phyloP scores from a whole-genome alignment of 2,113 vertebrate genomes.

The Bujurquina vittata region DNA sequence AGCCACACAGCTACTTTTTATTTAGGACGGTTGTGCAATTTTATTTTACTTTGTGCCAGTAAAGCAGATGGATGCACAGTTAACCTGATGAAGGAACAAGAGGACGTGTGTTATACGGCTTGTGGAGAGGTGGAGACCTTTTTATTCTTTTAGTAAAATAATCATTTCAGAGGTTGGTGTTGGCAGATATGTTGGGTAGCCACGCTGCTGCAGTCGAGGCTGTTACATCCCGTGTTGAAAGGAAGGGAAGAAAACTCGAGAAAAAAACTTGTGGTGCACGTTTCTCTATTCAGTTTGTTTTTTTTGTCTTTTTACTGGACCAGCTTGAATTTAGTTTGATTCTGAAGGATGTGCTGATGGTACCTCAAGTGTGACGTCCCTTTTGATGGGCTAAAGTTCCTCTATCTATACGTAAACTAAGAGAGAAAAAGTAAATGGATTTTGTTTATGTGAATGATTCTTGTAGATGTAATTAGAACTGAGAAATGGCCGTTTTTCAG shows the following conservation, averaged over 20 bases:
- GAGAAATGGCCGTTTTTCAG: background rate
- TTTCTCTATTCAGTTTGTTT: background rate
- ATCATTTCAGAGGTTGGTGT: background rate
- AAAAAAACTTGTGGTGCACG: background rate
- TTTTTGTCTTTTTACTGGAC: constrained; percentile 2
- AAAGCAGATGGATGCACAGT: background rate
- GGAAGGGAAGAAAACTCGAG: background rate
- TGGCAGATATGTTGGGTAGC: constrained; percentile 25
- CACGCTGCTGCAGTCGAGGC: background rate
- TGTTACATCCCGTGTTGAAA: background rate
- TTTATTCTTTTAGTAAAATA: background rate
- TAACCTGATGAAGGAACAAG: background rate
- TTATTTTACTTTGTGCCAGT: background rate
- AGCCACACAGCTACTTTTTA: background rate
- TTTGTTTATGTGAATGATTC: constrained; percentile 17
- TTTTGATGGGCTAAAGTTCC: constrained; percentile 10
- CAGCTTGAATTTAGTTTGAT: constrained; percentile 19
- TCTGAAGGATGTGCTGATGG: constrained; percentile 12
- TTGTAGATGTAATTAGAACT: background rate
- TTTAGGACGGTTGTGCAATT: background rate
- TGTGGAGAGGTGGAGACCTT: background rate
- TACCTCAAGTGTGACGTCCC: constrained; percentile 21
- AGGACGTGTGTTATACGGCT: background rate
- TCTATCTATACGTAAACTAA: constrained; percentile 4
- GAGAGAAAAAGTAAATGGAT: background rate